phyloP scores from a whole-genome alignment of 1,140 invertebrate species.

The Drosophila kohkoa region DNA sequence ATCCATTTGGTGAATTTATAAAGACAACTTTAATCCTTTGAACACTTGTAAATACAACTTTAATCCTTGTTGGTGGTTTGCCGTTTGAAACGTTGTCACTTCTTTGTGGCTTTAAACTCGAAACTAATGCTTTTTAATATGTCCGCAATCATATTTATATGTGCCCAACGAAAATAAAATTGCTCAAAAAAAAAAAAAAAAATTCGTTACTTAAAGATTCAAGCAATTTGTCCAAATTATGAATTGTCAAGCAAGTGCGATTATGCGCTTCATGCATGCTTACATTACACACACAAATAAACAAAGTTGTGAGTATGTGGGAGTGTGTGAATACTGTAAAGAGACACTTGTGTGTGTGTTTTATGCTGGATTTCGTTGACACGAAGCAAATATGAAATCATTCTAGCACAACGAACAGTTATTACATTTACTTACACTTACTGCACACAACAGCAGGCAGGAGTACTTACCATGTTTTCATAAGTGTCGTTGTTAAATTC shows the following conservation, averaged over 20 bases:
- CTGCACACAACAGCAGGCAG: not conserved
- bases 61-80: constrained; percentile 24
- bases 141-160: constrained; percentile 65
- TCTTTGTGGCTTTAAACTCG: constrained; percentile 20
- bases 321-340: not conserved
- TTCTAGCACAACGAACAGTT: constrained; percentile 59
- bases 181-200: constrained; percentile 9
- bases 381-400: constrained; percentile 59
- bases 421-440: constrained; percentile 24
- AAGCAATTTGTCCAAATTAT: constrained; percentile 77
- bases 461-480: constrained; percentile 4
- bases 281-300: constrained; percentile 10
- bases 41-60: not conserved
- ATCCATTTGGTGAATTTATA: constrained; percentile 45
- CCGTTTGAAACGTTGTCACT: not conserved
- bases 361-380: constrained; percentile 30
- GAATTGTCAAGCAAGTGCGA: constrained; percentile 61
- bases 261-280: constrained; percentile 53
- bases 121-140: constrained; percentile 58
- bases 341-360: constrained; percentile 6
- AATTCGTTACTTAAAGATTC: constrained; percentile 46
- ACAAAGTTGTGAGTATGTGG: not conserved
- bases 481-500: constrained; percentile 31
- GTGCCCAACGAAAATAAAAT: constrained; percentile 29
- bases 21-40: constrained; percentile 21